Base-by-base conservation (phyloP, 2,113 vertebrate genomes). In the Dendrocopos noguchii region DNA sequence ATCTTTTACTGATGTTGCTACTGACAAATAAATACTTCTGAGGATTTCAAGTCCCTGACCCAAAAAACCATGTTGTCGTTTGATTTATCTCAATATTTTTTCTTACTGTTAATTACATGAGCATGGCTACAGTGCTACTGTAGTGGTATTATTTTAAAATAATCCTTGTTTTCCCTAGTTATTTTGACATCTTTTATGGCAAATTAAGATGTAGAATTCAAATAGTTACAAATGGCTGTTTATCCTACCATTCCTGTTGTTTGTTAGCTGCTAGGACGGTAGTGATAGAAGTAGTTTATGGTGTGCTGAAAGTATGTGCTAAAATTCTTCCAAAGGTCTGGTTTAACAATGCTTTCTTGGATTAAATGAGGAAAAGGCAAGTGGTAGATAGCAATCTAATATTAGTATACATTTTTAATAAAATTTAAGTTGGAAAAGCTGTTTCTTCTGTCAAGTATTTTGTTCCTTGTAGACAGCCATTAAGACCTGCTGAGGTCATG, bases 381-480 rank as follows among this genome's bases (percentile, higher is more conserved):
- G 46, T 61, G 27, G 68, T 92, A 53, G 31, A 53, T 76, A 74
- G n/a, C 52, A 67, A 39, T 31, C 42, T 84, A 86, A 55, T 73
- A 59, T 56, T 90, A 64, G n/a, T 80, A n/a, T 33, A 92, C 18
- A 12, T 87, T 66, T 78, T 94, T 74, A n/a, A 42, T 88, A 67
- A 90, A 87, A 87, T 81, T 80, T 87, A 94, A 91, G 85, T 91
- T 79, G 76, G 34, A 90, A 55, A 92, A 94, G 28, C 85, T 94
- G 20, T 73, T 97, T 67, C 63, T 95, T 94, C 46, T 95, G 80
- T 94, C 94, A 93, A 92, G 71, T 91, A 33, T 87, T 79, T 88
- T 93, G 25, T 88, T 74, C 57, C 22, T 91, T 82, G 53, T 91
- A 84, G 57, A 31, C 75, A 93, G 27, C 34, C 78, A 29, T 91